Conservation (phyloP, 2,113 vertebrate species). For the Sylvia atricapilla region DNA sequence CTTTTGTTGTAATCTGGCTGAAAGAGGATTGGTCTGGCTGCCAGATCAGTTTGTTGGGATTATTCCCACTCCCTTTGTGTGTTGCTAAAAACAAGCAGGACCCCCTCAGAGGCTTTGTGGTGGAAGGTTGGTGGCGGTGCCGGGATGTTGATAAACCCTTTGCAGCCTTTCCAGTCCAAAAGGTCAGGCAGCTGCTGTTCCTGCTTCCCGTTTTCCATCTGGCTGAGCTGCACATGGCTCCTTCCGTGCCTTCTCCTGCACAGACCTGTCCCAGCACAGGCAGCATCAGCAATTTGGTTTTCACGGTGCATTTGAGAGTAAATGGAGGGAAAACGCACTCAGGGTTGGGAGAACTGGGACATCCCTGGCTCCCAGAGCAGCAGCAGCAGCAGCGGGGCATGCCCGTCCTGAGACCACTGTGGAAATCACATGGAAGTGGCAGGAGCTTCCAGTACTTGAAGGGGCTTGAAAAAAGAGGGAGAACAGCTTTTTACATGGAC, state of each 20-base stretch:
- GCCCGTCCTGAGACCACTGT: neutral
- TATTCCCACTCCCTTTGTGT: neutral
- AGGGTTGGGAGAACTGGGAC: neutral
- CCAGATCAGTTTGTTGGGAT: neutral
- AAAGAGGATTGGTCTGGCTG: conserved; percentile 3
- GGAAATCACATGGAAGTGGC: neutral
- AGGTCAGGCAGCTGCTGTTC: neutral
- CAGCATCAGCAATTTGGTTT: neutral
- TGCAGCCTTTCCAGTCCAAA: neutral
- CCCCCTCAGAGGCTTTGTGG: neutral
- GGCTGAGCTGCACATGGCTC: neutral
- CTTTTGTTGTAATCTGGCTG: neutral
- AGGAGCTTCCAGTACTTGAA: neutral
- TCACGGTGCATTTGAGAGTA: neutral
- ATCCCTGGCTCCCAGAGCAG: neutral
- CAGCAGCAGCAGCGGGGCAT: neutral
- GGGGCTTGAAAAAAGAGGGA: neutral
- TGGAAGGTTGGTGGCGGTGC: neutral
- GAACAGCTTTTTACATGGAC: neutral
- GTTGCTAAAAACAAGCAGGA: neutral
- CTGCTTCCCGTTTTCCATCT: neutral
- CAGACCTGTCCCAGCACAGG: fast-evolving
- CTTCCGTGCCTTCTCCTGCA: neutral
- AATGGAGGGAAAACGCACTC: neutral
- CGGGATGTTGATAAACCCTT: neutral